Percentiles rank a stretch among this genome's conserved stretches.
These are phyloP conservation scores for Mythimna lalbum DNA, from an alignment of 2,888 invertebrate genomes.

Conservation along the genomic window DNA sequence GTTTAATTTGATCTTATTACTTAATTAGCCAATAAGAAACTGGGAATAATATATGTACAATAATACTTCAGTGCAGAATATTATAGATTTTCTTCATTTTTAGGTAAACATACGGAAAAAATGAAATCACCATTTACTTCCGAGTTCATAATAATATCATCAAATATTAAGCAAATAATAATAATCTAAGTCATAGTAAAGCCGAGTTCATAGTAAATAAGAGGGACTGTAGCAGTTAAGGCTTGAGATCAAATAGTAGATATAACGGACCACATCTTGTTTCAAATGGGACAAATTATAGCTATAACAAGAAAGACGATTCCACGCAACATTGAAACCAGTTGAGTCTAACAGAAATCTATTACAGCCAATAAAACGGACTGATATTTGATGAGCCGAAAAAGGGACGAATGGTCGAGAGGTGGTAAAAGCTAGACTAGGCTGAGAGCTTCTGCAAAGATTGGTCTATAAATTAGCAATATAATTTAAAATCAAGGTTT, in stretches of 20 bases:
- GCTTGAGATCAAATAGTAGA: not conserved
- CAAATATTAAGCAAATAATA: too few species aligned
- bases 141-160: not conserved
- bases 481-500: too few species aligned
- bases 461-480: too few species aligned
- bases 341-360: conserved; percentile 41
- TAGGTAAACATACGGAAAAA: not conserved
- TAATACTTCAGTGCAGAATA: not conserved
- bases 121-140: not conserved
- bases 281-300: conserved; percentile 2
- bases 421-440: conserved; percentile 4
- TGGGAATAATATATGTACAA: too few species aligned
- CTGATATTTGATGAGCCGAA: conserved; percentile 54
- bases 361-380: conserved; percentile 42
- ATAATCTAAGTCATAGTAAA: too few species aligned
- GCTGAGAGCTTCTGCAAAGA: too few species aligned
- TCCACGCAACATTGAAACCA: conserved; percentile 53
- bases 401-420: conserved; percentile 33
- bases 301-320: conserved; percentile 11
- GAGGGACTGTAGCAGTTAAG: not conserved
- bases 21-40: too few species aligned
- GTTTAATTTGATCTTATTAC: too few species aligned
- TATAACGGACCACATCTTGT: conserved; percentile 23
- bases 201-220: too few species aligned
- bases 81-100: not conserved